A percentile compares a stretch with the other conserved stretches of the same genome.
Conservation (phyloP, 1,140 invertebrate genomes). For the Laodelphax striatellus region DNA sequence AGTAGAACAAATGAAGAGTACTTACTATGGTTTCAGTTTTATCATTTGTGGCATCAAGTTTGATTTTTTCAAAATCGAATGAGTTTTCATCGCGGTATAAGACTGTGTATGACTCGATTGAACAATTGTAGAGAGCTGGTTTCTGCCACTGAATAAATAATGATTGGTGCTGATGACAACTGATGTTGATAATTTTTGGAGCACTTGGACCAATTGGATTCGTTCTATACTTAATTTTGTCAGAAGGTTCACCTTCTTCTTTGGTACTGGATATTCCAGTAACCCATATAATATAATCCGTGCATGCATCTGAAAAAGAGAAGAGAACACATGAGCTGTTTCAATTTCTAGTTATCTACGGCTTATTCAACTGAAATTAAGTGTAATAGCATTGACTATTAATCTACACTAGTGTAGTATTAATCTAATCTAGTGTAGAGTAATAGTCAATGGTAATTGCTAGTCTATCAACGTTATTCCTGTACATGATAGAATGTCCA, state of each 20-base stretch:
- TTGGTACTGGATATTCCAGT: slow-evolving; percentile 62
- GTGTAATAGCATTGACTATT: too few relatives aligned
- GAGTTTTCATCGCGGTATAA: slow-evolving; percentile 48
- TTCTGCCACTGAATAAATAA: slow-evolving; percentile 71
- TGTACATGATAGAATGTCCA: too few relatives aligned
- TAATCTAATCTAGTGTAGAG: too few relatives aligned
- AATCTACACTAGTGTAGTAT: too few relatives aligned
- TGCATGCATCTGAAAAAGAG: slow-evolving; percentile 55
- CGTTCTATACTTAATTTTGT: slow-evolving; percentile 56
- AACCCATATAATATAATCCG: slow-evolving; percentile 75
- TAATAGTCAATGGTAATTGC: too few relatives aligned
- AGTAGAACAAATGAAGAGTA: slow-evolving; percentile 11
- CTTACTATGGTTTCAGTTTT: slow-evolving; percentile 47
- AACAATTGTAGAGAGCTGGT: slow-evolving; percentile 56
- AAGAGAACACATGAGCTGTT: not conserved
- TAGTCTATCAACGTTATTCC: too few relatives aligned
- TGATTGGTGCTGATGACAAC: slow-evolving; percentile 62
- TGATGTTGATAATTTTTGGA: slow-evolving; percentile 67
- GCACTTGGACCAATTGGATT: slow-evolving; percentile 70
- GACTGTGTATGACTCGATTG: slow-evolving; percentile 70
- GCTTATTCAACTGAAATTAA: too few relatives aligned
- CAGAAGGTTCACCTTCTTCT: slow-evolving; percentile 43
- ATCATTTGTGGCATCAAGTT: slow-evolving; percentile 43
- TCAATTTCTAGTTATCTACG: too few relatives aligned
- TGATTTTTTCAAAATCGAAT: slow-evolving; percentile 47